Conservation (phyloP, 2,113 vertebrate genomes). For the Crotalus viridis region DNA sequence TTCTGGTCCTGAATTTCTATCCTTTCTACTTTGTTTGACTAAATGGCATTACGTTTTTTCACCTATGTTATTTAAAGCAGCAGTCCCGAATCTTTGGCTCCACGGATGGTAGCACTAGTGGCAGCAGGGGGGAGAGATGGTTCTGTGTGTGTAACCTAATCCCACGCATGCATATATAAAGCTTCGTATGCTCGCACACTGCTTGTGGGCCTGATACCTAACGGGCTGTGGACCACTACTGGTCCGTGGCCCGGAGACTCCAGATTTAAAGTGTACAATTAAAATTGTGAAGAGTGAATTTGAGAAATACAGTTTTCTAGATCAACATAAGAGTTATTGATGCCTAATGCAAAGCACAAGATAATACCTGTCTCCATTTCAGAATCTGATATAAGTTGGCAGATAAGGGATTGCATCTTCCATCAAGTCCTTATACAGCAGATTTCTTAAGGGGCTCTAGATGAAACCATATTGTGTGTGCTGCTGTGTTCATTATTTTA, state of each 20-base stretch:
- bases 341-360: not conserved
- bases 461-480: not conserved
- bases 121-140: not conserved
- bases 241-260: not conserved
- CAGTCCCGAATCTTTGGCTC: not conserved
- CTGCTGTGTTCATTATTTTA: not conserved
- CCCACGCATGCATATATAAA: not conserved
- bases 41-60: not conserved
- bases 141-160: not conserved
- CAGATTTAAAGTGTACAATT: not conserved
- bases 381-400: not conserved
- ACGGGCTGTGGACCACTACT: not conserved
- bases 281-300: not conserved
- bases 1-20: not conserved
- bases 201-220: not conserved
- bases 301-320: not conserved
- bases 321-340: not conserved
- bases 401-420: not conserved
- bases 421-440: not conserved
- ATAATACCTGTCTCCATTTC: not conserved
- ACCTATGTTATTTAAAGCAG: not conserved
- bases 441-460: not conserved
- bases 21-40: not conserved
- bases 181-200: not conserved
- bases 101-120: fast-evolving